phyloP scores from a whole-genome alignment of 2,888 invertebrate species.

The Aphrophora alni region DNA sequence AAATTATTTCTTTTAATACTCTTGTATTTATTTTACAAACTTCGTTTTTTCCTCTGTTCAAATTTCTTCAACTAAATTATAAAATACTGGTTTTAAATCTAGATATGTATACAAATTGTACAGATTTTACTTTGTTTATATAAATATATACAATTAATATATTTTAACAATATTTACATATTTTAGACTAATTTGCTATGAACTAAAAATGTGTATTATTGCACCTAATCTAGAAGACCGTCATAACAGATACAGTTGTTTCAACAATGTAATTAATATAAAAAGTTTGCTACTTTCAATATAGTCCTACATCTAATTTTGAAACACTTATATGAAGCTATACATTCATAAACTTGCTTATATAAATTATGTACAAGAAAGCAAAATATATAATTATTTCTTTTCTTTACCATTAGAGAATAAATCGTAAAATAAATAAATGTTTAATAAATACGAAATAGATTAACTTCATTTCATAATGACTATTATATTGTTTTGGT shows the following conservation, averaged over 20 bases:
- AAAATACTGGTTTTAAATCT: neutral
- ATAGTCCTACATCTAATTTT: neutral
- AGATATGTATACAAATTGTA: neutral
- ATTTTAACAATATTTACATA: neutral
- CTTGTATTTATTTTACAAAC: neutral
- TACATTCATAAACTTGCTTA: neutral
- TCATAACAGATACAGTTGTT: neutral
- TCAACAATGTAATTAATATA: neutral
- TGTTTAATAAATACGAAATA: neutral
- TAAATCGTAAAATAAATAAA: neutral
- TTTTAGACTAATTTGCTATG: neutral
- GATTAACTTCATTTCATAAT: neutral
- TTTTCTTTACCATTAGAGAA: neutral
- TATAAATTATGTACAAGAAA: neutral
- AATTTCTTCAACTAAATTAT: neutral
- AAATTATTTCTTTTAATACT: no score
- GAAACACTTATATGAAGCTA: neutral
- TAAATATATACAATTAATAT: neutral
- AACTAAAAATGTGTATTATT: neutral
- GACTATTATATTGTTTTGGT: neutral
- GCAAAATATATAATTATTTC: neutral
- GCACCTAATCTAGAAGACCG: neutral
- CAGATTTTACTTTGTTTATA: neutral
- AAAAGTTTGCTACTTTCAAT: neutral
- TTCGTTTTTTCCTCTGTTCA: neutral